Base-by-base conservation (phyloP, 2,113 vertebrate species). In the Galbula dea region DNA sequence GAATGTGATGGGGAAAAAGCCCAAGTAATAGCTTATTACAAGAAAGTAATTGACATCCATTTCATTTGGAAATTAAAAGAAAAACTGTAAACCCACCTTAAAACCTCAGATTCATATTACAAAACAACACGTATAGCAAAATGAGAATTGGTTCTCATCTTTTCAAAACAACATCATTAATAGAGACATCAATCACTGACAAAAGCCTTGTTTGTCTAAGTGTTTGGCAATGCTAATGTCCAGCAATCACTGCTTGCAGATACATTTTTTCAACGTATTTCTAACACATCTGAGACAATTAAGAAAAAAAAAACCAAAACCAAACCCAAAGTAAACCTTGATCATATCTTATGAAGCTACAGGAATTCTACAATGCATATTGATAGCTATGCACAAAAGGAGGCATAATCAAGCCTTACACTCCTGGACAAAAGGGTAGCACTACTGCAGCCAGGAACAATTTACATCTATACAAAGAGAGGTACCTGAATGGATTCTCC, bases 351-450 rank as follows among this genome's bases (percentile, higher is more conserved):
- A 26, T 5, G 41, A 75, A 91, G 43, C 12, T 74, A 22, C 46
- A 66, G 54, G 1, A 19, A 65, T 48, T 73, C 58, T 34, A 32
- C 2, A 7, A 51, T 2, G 1, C 9, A 1, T 3, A 9, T 19
- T 51, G 43, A 55, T 9, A 81, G 54, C 24, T 45, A 14, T 10
- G 57, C 78, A 91, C 58, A 55, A 29, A 37, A 71, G 58, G 20
- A 78, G 32, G 67, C 3, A 1, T 3, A 49, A 43, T 32, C 45
- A 62, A 74, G 77, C 26, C 23, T 63, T 15, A 12, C 6, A 7
- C 16, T 68, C 68, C 34, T 15, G 27, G 41, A 82, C 75, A 77
- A 65, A 80, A 65, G 63, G 41, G n/a, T 86, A 83, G 46, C 12
- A 3, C 54, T 21, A 3, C 36, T 17, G 29, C 10, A 7, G 46